Evolutionary conservation across 1,140 invertebrate species (phyloP).

Genomic region (Sitobion miscanthi): DNA sequence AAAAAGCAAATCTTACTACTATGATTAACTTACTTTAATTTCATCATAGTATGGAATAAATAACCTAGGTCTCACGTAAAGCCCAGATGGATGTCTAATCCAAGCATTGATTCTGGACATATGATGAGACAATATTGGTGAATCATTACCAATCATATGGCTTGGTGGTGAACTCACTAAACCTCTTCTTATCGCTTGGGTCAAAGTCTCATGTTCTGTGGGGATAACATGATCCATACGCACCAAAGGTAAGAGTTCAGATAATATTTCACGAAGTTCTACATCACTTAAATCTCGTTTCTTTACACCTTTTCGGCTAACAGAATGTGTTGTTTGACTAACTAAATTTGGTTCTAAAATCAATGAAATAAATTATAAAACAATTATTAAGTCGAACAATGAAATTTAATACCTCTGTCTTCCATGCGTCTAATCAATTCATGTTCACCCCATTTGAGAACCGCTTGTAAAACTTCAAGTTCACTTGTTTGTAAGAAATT

Average conservation of each 20-base stretch:
- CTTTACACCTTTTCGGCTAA: constrained; percentile 84
- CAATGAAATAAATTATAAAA: constrained; percentile 55
- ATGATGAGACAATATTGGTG: constrained; percentile 66
- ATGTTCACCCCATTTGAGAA: constrained; percentile 91
- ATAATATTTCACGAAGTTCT: constrained; percentile 84
- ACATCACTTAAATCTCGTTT: constrained; percentile 85
- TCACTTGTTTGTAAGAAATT: constrained; percentile 92
- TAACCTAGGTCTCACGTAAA: constrained; percentile 83
- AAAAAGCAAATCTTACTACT: not conserved
- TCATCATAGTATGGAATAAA: constrained; percentile 96
- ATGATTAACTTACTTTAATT: constrained; percentile 72
- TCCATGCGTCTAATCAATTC: constrained; percentile 82
- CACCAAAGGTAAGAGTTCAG: constrained; percentile 79
- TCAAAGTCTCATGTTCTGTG: constrained; percentile 81
- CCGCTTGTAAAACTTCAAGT: constrained; percentile 83
- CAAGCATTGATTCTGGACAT: constrained; percentile 76
- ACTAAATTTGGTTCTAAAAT: constrained; percentile 85
- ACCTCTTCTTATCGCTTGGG: constrained; percentile 80
- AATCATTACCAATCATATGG: constrained; percentile 81
- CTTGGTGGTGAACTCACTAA: constrained; percentile 84
- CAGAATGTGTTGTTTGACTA: constrained; percentile 89
- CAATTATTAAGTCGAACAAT: constrained; percentile 38
- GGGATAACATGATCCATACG: constrained; percentile 90
- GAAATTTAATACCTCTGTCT: constrained; percentile 69
- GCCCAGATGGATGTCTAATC: constrained; percentile 79